These are phyloP conservation scores for Cebus imitator DNA, from an alignment of 2,113 vertebrate species.

Conservation along the genomic window DNA sequence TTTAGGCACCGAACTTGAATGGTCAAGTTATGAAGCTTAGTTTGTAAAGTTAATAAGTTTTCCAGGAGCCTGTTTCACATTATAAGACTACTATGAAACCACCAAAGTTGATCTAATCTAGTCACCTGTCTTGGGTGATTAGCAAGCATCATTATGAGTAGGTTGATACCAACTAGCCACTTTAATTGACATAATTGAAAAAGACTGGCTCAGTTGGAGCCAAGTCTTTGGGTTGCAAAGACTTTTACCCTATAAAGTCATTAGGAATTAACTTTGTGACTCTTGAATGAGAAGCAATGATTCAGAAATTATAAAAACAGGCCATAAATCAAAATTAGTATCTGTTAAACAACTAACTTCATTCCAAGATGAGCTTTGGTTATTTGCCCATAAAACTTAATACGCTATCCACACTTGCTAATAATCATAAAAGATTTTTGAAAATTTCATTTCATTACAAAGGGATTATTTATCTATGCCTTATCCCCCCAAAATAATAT, in stretches of 20 bases:
- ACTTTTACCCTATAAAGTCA: not conserved
- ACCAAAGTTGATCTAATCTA: not conserved
- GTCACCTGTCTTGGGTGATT: not conserved
- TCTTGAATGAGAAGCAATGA: not conserved
- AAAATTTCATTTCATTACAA: not conserved
- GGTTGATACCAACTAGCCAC: not conserved
- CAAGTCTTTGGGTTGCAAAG: not conserved
- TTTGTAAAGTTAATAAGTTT: not conserved
- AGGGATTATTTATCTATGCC: conserved; percentile 49
- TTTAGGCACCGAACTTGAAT: not conserved
- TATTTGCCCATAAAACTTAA: conserved; percentile 33
- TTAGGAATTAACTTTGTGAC: conserved; percentile 5
- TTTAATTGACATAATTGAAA: not conserved
- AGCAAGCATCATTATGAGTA: not conserved
- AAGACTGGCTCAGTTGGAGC: not conserved
- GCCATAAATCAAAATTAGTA: not conserved
- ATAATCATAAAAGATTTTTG: conserved; percentile 16
- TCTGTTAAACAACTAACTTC: conserved; percentile 13
- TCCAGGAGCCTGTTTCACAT: not conserved
- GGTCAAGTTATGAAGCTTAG: not conserved
- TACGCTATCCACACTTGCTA: not conserved
- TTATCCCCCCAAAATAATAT: conserved; percentile 19
- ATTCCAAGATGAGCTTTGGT: not conserved
- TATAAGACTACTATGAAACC: not conserved
- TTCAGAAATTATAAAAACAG: conserved; percentile 22